phyloP scores from a whole-genome alignment of 2,888 invertebrate species.

The Endomychus coccineus region DNA sequence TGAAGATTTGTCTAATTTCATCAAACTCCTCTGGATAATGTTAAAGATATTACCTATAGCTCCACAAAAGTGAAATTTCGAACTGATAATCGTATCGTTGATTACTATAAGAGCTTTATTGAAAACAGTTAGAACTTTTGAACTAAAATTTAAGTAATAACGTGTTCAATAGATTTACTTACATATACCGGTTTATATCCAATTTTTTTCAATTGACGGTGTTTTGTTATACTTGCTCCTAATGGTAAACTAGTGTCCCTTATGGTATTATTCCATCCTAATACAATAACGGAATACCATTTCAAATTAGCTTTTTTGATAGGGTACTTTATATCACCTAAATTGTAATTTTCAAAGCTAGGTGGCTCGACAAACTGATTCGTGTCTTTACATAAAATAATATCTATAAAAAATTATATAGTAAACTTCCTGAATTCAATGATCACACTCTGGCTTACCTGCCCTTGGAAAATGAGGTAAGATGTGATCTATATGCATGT shows the following conservation, averaged over 20 bases:
- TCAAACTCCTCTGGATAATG: no score
- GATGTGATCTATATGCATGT: slow-evolving; percentile 50
- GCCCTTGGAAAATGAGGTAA: slow-evolving; percentile 61
- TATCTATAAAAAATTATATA: slow-evolving; percentile 30
- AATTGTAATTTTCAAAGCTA: slow-evolving; percentile 46
- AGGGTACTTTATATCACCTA: slow-evolving; percentile 44
- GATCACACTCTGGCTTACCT: slow-evolving; percentile 47
- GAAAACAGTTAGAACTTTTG: no score
- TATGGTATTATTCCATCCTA: slow-evolving; percentile 56
- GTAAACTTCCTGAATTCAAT: slow-evolving; percentile 5
- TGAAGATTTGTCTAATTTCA: no score
- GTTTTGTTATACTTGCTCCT: slow-evolving; percentile 55
- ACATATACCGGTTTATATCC: slow-evolving; percentile 55
- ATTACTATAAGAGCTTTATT: no score
- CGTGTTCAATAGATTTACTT: no score
- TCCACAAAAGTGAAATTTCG: no score
- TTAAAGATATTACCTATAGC: no score
- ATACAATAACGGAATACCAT: slow-evolving; percentile 54
- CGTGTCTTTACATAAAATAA: slow-evolving; percentile 44
- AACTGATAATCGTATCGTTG: no score
- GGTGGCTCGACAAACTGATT: slow-evolving; percentile 45
- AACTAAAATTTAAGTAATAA: no score
- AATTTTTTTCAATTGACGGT: slow-evolving; percentile 54
- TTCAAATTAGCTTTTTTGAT: slow-evolving; percentile 26
- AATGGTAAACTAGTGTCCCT: slow-evolving; percentile 46